Conservation (phyloP, 2,888 invertebrate species). For the Unio pictorum region DNA sequence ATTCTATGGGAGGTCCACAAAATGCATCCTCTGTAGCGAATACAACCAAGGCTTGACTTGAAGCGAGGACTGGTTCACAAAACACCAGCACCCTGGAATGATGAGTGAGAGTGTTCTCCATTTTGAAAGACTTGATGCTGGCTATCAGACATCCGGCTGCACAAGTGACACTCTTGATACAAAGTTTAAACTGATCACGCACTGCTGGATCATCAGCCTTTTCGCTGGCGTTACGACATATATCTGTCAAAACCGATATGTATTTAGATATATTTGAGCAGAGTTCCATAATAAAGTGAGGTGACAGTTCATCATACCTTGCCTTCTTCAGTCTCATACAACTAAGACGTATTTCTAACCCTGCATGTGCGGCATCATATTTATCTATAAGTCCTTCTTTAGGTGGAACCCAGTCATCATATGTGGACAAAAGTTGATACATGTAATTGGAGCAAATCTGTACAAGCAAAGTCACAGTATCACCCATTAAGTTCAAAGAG, state of each 20-base stretch:
- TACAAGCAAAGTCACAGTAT: constrained; percentile 59
- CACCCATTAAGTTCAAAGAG: constrained; percentile 56
- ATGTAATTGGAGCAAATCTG: constrained; percentile 65
- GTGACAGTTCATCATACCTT: constrained; percentile 54
- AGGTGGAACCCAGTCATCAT: constrained; percentile 47
- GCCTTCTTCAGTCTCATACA: constrained; percentile 59
- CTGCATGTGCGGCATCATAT: constrained; percentile 62
- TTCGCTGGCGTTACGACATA: constrained; percentile 60
- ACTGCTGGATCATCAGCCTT: constrained; percentile 45
- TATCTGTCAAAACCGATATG: constrained; percentile 60
- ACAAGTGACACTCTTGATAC: constrained; percentile 64
- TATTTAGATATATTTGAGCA: constrained; percentile 63
- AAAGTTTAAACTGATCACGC: constrained; percentile 65
- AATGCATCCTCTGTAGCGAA: constrained; percentile 67
- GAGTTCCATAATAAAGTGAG: constrained; percentile 61
- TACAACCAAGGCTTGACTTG: constrained; percentile 61
- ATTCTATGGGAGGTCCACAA: constrained; percentile 60
- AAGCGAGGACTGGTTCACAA: constrained; percentile 65
- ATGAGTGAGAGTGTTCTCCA: constrained; percentile 47
- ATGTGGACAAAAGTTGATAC: constrained; percentile 57
- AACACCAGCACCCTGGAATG: constrained; percentile 61
- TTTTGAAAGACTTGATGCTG: constrained; percentile 64
- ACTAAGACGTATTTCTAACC: constrained; percentile 64
- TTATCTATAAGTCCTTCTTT: constrained; percentile 60
- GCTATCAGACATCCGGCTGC: constrained; percentile 64